phyloP scores from a whole-genome alignment of 2,888 invertebrate genomes.

The Cordilura impudica region DNA sequence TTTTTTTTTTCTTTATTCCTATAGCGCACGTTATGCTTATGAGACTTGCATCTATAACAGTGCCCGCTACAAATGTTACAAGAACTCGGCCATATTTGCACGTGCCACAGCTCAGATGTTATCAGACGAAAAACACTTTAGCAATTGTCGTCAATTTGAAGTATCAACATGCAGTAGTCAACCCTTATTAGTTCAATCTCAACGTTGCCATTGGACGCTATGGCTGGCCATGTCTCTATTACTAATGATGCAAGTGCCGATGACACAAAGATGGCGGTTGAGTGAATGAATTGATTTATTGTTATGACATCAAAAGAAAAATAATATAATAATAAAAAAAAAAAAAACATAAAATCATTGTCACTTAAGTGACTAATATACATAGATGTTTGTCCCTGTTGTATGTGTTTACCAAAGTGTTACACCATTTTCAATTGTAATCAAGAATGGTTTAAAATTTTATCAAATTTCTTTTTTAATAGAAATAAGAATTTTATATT shows the following conservation, averaged over 20 bases:
- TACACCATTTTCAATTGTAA: background rate
- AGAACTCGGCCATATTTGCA: conserved; percentile 75
- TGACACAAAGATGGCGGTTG: conserved; percentile 18
- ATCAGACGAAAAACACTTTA: conserved; percentile 76
- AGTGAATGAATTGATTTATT: conserved; percentile 3
- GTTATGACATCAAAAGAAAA: background rate
- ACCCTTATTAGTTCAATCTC: background rate
- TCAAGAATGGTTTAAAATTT: too few species aligned
- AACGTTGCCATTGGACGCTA: conserved; percentile 21
- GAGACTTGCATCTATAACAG: conserved; percentile 77
- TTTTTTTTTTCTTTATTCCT: conserved; percentile 35
- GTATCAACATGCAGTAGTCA: conserved; percentile 68
- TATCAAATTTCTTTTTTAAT: too few species aligned
- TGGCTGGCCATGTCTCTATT: conserved; percentile 35
- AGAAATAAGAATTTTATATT: too few species aligned
- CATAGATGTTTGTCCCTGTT: background rate
- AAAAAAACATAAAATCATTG: conserved; percentile 17
- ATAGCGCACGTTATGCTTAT: conserved; percentile 76
- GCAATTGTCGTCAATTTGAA: conserved; percentile 74
- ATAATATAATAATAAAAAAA: background rate
- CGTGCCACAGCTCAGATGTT: conserved; percentile 76
- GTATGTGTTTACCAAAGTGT: background rate
- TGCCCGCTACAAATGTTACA: conserved; percentile 76
- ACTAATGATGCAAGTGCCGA: conserved; percentile 14
- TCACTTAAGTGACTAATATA: conserved; percentile 19